Percentiles rank a stretch among this genome's conserved stretches.
phyloP scores from a whole-genome alignment of 1,140 invertebrate genomes.

The Drosophila azteca region DNA sequence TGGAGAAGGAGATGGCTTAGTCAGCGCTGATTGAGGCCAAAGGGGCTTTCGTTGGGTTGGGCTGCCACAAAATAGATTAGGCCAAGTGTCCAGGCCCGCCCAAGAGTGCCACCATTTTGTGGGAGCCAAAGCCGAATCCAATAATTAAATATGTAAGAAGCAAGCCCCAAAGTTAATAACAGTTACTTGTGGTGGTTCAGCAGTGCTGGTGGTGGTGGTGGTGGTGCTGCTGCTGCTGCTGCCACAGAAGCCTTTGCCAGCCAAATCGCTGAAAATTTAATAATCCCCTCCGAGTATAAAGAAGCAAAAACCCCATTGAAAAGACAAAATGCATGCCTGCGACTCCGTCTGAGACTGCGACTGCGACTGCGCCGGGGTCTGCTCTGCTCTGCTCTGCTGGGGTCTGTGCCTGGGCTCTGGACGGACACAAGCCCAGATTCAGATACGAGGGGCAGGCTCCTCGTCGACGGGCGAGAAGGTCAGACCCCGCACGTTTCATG shows the following conservation, averaged over 20 bases:
- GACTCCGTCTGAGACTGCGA: too few relatives aligned
- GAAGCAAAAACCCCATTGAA: conserved; percentile 40
- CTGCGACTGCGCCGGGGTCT: conserved; percentile 6
- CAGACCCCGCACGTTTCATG: conserved; percentile 80
- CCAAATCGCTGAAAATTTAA: conserved; percentile 68
- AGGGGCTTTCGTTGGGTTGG: conserved; percentile 1
- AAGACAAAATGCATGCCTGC: conserved; percentile 36
- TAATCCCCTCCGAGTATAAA: conserved; percentile 52
- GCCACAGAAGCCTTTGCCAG: conserved; percentile 67
- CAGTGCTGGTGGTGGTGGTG: too few relatives aligned
- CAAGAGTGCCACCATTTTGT: conserved; percentile 28
- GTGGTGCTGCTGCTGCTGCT: conserved; percentile 21
- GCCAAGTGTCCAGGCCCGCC: conserved; percentile 52
- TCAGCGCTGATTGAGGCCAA: conserved; percentile 34
- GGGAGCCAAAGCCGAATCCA: conserved; percentile 27
- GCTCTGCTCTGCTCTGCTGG: neutral
- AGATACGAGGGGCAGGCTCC: conserved; percentile 51
- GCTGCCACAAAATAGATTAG: conserved; percentile 29
- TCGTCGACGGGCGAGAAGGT: conserved; percentile 66
- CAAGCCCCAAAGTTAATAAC: conserved; percentile 52
- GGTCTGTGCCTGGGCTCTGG: neutral
- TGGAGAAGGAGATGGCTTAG: conserved; percentile 18
- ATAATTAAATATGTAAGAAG: conserved; percentile 65
- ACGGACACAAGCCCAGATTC: conserved; percentile 9
- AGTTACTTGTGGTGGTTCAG: conserved; percentile 12